Conservation (phyloP, 2,888 invertebrate species). For the Platerodrilus igneus region DNA sequence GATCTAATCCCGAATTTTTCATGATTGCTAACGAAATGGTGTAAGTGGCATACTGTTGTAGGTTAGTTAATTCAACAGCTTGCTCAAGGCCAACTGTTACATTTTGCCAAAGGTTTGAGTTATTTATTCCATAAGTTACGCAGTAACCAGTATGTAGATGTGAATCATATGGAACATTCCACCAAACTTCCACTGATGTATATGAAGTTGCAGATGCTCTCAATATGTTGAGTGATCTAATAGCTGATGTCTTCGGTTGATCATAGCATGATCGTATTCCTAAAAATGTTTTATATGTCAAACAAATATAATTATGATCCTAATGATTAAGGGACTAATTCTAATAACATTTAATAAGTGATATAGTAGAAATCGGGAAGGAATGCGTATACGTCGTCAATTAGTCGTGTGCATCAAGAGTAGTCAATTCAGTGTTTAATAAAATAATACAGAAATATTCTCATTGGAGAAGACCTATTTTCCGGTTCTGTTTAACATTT, state of each 20-base stretch:
- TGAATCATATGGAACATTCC: constrained; percentile 85
- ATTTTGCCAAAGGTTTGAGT: constrained; percentile 86
- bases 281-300: constrained; percentile 55
- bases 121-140: constrained; percentile 88
- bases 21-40: constrained; percentile 85
- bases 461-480: too few relatives aligned
- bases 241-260: constrained; percentile 5
- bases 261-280: constrained; percentile 58
- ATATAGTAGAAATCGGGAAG: too few relatives aligned
- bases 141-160: constrained; percentile 81
- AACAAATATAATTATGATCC: too few relatives aligned
- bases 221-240: constrained; percentile 71
- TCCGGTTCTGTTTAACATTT: too few relatives aligned
- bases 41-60: constrained; percentile 87
- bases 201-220: constrained; percentile 90
- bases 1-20: constrained; percentile 74
- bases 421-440: too few relatives aligned
- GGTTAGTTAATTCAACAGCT: constrained; percentile 80
- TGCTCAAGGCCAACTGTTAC: constrained; percentile 81
- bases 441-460: too few relatives aligned
- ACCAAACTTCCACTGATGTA: constrained; percentile 91
- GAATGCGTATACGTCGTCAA: too few relatives aligned
- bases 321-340: too few relatives aligned
- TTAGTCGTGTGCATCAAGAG: too few relatives aligned
- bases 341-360: too few relatives aligned